These are phyloP conservation scores for Pantelozetes paolii DNA, from an alignment of 2,888 invertebrate species.

Conservation along the genomic window DNA sequence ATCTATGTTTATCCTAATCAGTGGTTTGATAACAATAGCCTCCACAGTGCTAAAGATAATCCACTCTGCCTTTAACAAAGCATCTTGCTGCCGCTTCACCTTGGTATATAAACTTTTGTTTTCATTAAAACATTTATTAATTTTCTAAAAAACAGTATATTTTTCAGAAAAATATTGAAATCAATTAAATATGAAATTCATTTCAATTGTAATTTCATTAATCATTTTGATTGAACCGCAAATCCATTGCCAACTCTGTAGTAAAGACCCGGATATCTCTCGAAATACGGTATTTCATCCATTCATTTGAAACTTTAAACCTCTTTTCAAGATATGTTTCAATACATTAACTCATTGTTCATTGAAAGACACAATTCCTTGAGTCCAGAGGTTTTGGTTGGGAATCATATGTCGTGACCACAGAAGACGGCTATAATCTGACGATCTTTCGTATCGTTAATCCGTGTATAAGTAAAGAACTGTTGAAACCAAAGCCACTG, in stretches of 20 bases:
- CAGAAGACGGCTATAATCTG: conserved; percentile 37
- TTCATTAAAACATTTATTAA: no score
- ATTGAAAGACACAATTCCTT: background rate
- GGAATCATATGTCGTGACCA: conserved; percentile 24
- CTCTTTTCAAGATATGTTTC: background rate
- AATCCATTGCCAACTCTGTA: background rate
- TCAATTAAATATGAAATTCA: no score
- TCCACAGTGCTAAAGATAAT: no score
- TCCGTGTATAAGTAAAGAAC: background rate
- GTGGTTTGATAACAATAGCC: no score
- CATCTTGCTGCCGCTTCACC: no score
- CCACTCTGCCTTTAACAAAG: no score
- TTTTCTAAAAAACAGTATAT: no score
- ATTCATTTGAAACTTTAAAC: background rate
- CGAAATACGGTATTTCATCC: background rate
- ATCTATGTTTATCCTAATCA: no score
- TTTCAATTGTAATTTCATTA: no score
- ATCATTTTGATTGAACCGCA: background rate
- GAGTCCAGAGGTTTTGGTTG: conserved; percentile 15
- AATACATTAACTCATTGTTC: background rate
- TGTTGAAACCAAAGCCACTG: conserved; percentile 15
- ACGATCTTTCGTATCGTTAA: conserved; percentile 35
- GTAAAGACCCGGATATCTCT: background rate
- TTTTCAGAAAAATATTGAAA: no score
- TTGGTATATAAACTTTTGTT: no score